Evolutionary conservation across 2,797 vertebrate species (phyloP).

Genomic region (Chiroxiphia lanceolata): DNA sequence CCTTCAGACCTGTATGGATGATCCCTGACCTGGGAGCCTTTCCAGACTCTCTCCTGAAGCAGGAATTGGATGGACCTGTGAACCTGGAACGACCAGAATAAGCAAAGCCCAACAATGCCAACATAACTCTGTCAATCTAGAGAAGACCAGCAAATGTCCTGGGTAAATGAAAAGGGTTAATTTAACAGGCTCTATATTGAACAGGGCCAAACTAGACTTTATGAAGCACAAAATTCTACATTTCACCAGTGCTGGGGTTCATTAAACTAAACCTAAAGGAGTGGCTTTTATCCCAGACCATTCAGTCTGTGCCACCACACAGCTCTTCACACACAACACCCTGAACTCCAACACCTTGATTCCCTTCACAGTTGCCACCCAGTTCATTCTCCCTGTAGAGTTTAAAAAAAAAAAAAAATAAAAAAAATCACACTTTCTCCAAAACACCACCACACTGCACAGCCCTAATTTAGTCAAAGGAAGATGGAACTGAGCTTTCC

Average conservation of each 20-base stretch:
- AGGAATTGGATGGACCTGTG: not conserved
- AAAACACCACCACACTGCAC: not conserved
- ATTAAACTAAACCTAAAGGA: not conserved
- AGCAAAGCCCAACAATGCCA: not conserved
- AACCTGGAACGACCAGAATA: not conserved
- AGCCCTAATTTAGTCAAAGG: not conserved
- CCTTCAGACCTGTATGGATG: not conserved
- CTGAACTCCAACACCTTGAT: not conserved
- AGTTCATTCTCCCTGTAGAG: not conserved
- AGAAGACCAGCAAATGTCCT: not conserved
- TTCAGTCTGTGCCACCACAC: too few species aligned
- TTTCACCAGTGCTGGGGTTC: not conserved
- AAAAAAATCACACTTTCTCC: not conserved
- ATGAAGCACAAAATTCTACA: not conserved
- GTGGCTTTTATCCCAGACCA: not conserved
- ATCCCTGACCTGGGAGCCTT: not conserved
- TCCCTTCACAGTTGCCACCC: not conserved
- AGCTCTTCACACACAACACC: not conserved
- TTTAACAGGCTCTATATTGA: not conserved
- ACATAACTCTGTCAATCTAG: not conserved
- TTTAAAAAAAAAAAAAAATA: too few species aligned
- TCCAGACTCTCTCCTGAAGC: not conserved
- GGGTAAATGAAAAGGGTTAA: not conserved
- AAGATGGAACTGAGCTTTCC: not conserved
- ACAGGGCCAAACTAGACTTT: not conserved